A percentile compares a stretch with the other conserved stretches of the same genome.
These are phyloP conservation scores for Jordanella pulchra DNA, from an alignment of 2,797 vertebrate genomes.

Conservation along the genomic window DNA sequence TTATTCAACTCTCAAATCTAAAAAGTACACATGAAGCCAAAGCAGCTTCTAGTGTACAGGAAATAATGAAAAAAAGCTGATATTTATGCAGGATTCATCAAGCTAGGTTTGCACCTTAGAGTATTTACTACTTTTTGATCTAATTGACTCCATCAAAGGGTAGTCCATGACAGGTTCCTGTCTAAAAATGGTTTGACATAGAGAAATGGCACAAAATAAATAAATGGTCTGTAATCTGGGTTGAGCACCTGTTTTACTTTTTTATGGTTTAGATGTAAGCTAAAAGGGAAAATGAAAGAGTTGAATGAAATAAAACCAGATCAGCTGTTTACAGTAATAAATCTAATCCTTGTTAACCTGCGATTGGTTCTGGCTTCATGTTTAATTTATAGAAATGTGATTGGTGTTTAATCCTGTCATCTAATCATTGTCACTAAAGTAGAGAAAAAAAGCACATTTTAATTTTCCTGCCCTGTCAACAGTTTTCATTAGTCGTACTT, in stretches of 20 bases:
- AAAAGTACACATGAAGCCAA: conserved; percentile 12
- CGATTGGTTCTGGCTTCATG: conserved; percentile 15
- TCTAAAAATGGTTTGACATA: background rate
- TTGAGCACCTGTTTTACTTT: background rate
- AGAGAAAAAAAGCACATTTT: conserved; percentile 11
- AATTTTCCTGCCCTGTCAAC: conserved; percentile 2
- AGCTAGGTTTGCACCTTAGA: background rate
- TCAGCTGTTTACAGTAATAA: background rate
- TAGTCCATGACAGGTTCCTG: background rate
- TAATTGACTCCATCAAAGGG: background rate
- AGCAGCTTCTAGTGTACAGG: conserved; percentile 3
- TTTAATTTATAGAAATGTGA: conserved; percentile 9
- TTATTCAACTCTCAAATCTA: background rate
- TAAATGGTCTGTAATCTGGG: background rate
- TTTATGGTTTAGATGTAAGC: conserved; percentile 1
- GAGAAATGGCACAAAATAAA: background rate
- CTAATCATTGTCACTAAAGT: background rate
- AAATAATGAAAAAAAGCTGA: background rate
- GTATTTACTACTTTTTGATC: background rate
- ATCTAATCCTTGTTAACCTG: conserved; percentile 1
- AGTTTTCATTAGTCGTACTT: conserved; percentile 17
- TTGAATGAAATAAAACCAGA: background rate
- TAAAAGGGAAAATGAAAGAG: background rate
- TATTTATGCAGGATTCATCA: conserved; percentile 10
- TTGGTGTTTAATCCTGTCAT: conserved; percentile 1